Conservation (phyloP, 1,140 invertebrate genomes). For the Bombus pyrosoma region DNA sequence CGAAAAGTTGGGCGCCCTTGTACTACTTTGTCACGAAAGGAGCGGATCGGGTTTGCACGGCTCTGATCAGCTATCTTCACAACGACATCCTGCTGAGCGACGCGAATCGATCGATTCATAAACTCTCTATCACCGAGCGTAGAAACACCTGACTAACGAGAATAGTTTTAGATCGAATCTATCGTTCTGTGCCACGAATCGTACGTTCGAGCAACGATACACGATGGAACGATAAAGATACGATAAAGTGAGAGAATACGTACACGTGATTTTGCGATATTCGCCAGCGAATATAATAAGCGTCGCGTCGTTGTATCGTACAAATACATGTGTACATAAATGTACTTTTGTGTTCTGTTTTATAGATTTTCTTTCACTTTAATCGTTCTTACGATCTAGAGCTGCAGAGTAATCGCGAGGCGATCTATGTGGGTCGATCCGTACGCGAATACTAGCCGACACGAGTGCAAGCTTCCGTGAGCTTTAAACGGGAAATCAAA, state of each 20-base stretch:
- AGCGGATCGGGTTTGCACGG: constrained; percentile 39
- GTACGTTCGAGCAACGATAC: background rate
- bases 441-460: background rate
- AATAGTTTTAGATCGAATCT: background rate
- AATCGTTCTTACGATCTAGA: constrained; percentile 8
- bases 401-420: background rate
- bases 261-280: no score
- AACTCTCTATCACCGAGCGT: background rate
- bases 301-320: background rate
- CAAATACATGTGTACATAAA: constrained; percentile 1
- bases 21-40: constrained; percentile 57
- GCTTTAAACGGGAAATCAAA: constrained; percentile 12
- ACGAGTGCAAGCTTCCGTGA: constrained; percentile 15
- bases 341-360: background rate
- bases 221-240: background rate
- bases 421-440: constrained; percentile 46
- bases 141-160: background rate
- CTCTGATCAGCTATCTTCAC: constrained; percentile 63
- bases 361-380: background rate
- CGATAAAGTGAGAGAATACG: background rate
- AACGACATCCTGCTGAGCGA: constrained; percentile 57
- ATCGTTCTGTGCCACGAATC: background rate
- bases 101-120: background rate
- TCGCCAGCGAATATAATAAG: background rate
- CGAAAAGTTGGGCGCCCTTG: constrained; percentile 57